A percentile compares a stretch with the other conserved stretches of the same genome.
Evolutionary conservation across 2,113 vertebrate species (phyloP).

Genomic region (Mellivora capensis): DNA sequence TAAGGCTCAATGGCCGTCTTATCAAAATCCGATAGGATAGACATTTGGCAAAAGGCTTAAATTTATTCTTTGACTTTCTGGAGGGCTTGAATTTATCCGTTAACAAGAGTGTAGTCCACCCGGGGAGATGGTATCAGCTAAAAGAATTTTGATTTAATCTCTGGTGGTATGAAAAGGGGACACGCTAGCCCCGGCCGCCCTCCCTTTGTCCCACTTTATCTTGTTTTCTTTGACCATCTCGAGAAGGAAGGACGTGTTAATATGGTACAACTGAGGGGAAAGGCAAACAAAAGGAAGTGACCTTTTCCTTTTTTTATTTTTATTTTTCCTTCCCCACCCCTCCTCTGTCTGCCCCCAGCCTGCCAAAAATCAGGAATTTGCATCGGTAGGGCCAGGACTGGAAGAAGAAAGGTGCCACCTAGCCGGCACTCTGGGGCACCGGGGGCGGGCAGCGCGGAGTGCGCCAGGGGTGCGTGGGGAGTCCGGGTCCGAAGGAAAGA

Average conservation of each 20-base stretch:
- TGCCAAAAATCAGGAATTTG: background rate
- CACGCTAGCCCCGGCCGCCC: background rate
- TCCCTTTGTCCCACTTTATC: slow-evolving; percentile 31
- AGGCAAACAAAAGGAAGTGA: background rate
- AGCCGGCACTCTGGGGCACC: fast-evolving
- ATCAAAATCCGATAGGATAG: slow-evolving; percentile 91
- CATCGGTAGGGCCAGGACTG: fast-evolving
- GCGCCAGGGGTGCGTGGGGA: background rate
- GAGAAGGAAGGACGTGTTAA: slow-evolving; percentile 34
- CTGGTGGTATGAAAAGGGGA: slow-evolving; percentile 46
- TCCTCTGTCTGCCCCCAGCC: background rate
- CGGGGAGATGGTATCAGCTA: slow-evolving; percentile 85
- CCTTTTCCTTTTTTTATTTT: background rate
- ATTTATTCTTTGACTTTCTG: slow-evolving; percentile 86
- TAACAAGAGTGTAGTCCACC: slow-evolving; percentile 81
- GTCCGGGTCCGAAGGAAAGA: slow-evolving; percentile 26
- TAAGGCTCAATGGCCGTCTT: slow-evolving; percentile 91
- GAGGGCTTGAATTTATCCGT: slow-evolving; percentile 84
- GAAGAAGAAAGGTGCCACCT: background rate
- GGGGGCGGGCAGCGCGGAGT: background rate
- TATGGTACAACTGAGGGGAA: background rate
- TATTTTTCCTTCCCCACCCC: background rate
- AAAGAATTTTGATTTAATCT: slow-evolving; percentile 79
- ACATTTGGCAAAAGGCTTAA: slow-evolving; percentile 85
- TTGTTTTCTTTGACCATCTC: slow-evolving; percentile 20